A percentile compares a stretch with the other conserved stretches of the same genome.
Conservation (phyloP, 2,113 vertebrate genomes). For the Hippocampus zosterae region DNA sequence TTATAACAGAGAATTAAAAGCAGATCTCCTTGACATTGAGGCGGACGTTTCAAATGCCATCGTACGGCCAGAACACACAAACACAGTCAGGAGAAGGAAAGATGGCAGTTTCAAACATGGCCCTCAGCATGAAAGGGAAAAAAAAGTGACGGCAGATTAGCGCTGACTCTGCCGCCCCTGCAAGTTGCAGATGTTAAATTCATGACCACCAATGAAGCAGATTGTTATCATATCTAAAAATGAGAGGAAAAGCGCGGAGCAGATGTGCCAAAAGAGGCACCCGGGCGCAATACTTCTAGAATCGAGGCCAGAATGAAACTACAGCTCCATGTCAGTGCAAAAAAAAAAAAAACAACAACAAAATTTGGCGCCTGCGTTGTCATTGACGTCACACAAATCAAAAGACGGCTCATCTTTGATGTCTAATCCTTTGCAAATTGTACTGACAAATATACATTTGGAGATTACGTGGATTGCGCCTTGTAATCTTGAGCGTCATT, state of each 20-base stretch:
- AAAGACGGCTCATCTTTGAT: conserved; percentile 12
- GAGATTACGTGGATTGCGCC: background rate
- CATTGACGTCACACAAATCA: conserved; percentile 5
- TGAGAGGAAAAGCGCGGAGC: conserved; percentile 16
- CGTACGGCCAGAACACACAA: too few species aligned
- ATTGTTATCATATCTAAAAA: conserved; percentile 38
- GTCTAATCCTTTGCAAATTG: conserved; percentile 14
- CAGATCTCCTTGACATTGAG: background rate
- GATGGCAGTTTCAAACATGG: background rate
- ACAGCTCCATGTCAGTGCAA: conserved; percentile 26
- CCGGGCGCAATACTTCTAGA: conserved; percentile 29
- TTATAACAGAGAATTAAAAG: background rate
- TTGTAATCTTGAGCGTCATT: background rate
- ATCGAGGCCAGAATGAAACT: conserved; percentile 43
- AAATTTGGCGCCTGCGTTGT: conserved; percentile 14
- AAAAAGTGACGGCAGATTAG: background rate
- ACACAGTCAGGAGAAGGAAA: too few species aligned
- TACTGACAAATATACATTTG: conserved; percentile 8
- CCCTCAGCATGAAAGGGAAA: too few species aligned
- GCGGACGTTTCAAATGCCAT: background rate
- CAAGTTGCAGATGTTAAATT: conserved; percentile 52
- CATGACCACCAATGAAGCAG: conserved; percentile 42
- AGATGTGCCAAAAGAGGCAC: conserved; percentile 14
- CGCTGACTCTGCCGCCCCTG: conserved; percentile 43
- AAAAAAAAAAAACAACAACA: conserved; percentile 7